Evolutionary conservation across 1,140 invertebrate species (phyloP).

Genomic region (Scaptomyza montana): DNA sequence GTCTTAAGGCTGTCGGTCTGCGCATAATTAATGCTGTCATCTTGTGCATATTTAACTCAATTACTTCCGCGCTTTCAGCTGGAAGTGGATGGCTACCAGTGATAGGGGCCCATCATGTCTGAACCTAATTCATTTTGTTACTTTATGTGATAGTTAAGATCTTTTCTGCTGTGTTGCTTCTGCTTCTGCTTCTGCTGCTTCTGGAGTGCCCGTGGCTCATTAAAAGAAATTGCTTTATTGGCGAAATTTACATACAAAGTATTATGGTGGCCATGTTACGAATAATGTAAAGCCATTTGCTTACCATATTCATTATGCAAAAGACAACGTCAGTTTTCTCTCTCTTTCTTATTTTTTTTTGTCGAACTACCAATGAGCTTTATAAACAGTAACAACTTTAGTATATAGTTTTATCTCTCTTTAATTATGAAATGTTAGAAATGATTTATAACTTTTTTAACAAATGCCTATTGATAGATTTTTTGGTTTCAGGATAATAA

Average conservation of each 20-base stretch:
- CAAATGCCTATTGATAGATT: too few species aligned
- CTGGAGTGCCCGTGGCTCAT: constrained; percentile 66
- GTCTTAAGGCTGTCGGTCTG: constrained; percentile 7
- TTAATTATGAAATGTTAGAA: too few species aligned
- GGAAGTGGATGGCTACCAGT: constrained; percentile 36
- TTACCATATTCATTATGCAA: constrained; percentile 41
- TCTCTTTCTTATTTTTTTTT: neutral
- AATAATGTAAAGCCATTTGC: constrained; percentile 64
- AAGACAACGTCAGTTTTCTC: constrained; percentile 22
- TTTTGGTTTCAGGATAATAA: too few species aligned
- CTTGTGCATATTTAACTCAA: constrained; percentile 82
- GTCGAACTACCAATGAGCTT: constrained; percentile 8
- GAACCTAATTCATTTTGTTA: constrained; percentile 76
- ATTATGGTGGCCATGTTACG: constrained; percentile 77
- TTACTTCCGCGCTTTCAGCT: constrained; percentile 75
- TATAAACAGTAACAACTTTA: constrained; percentile 12
- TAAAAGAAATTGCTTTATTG: constrained; percentile 81
- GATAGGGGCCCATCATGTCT: constrained; percentile 76
- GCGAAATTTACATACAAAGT: constrained; percentile 79
- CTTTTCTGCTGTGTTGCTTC: constrained; percentile 32
- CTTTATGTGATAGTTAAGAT: constrained; percentile 74
- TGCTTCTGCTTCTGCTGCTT: neutral
- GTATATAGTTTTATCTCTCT: too few species aligned
- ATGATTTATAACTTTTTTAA: too few species aligned
- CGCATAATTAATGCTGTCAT: constrained; percentile 81